Base-by-base conservation (phyloP, 2,888 invertebrate species). In the Drosophila neotestacea region DNA sequence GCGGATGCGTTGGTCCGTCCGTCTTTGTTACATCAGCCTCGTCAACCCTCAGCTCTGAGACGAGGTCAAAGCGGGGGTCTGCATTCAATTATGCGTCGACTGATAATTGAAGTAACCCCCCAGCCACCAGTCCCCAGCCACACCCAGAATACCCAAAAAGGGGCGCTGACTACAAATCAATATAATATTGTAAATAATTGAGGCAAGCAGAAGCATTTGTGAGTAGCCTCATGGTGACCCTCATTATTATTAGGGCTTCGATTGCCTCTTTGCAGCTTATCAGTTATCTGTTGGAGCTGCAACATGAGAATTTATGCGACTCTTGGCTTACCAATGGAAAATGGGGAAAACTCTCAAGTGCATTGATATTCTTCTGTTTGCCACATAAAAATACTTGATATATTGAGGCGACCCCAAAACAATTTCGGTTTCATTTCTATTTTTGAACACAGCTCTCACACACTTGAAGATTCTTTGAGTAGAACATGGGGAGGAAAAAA, bases 141-240 rank as follows among this genome's bases (percentile, higher is more conserved):
- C 44, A 38, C 11, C 28, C 7, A n/a, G 22, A 28, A 38, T n/a
- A 30, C 7, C 4, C 7, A 5, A 44, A 51, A 11, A 27, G 39
- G 32, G 50, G 36, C 38, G 47, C 39, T 59, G 39, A 32, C 48
- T 38, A 63, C 77, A 83, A 83, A 85, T 88, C 83, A 82, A 83
- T 88, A 82, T 67, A 65, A 77, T 81, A 82, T 79, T 85, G 85
- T 85, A 75, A 82, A 79, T 88, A 85, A 79, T 85, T 82, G 80
- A 71, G 65, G 46, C 50, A 67, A 62, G 36, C 58, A 13, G 27
- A 48, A 41, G n/a, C 39, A 32, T 13, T 55, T 16, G 48, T 22
- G 41, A 50, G 52, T 56, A 54, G 61, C 44, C 30, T 46, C 44
- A 51, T 56, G 58, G 28, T 72, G 86, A 84, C 89, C 87, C 87